Conservation (phyloP, 2,797 vertebrate genomes). For the Bovichtus diacanthus region DNA sequence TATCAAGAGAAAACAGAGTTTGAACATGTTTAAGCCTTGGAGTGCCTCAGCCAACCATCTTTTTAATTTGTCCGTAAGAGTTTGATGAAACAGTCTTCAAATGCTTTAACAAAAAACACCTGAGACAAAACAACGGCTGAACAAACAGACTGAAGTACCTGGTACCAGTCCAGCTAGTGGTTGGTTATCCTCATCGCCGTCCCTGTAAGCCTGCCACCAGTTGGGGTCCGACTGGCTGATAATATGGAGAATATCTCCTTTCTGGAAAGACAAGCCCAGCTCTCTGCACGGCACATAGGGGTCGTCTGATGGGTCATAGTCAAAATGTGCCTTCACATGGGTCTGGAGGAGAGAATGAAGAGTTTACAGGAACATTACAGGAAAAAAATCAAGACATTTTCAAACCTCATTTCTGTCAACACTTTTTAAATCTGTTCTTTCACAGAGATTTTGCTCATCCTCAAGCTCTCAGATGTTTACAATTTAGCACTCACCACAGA, state of each 20-base stretch:
- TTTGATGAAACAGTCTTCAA: not conserved
- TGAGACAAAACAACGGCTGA: not conserved
- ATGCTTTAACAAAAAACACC: not conserved
- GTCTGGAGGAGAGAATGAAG: constrained; percentile 79
- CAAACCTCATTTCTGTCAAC: not conserved
- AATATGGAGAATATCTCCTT: constrained; percentile 97
- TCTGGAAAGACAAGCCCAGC: constrained; percentile 96
- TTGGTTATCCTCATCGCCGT: constrained; percentile 98
- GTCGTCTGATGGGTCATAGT: constrained; percentile 97
- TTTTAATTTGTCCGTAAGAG: not conserved
- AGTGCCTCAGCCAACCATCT: not conserved
- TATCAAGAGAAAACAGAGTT: not conserved
- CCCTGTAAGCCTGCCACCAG: constrained; percentile 99
- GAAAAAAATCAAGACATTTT: not conserved
- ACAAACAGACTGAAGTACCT: constrained; percentile 80
- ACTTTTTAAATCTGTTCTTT: not conserved
- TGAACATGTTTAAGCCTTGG: not conserved
- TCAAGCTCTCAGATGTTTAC: too few species aligned
- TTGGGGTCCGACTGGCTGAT: constrained; percentile 99
- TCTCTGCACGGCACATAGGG: constrained; percentile 97
- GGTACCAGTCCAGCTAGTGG: constrained; percentile 96
- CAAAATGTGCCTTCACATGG: constrained; percentile 96
- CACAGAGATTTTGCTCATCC: not conserved
- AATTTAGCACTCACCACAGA: constrained; percentile 89
- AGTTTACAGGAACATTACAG: not conserved